Conservation (phyloP, 2,113 vertebrate species). For the Bothrops jararaca region DNA sequence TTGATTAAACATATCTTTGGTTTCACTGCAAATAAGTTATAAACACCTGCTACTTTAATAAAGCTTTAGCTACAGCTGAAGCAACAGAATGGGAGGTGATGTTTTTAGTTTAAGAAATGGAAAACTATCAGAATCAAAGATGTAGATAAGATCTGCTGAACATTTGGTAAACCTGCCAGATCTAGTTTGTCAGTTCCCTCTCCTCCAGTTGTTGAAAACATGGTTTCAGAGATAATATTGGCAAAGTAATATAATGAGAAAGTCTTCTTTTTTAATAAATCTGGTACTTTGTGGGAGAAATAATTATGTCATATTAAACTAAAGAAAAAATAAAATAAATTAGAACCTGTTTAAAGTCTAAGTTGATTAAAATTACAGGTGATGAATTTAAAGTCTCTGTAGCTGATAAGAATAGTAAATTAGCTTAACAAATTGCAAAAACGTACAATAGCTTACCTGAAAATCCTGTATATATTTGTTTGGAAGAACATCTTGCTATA, state of each 20-base stretch:
- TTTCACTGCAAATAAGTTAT: conserved; percentile 42
- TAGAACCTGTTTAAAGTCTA: neutral
- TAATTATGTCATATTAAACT: neutral
- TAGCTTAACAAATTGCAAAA: neutral
- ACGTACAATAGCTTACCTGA: neutral
- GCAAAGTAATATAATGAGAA: neutral
- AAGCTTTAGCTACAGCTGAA: conserved; percentile 29
- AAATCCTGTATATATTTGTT: neutral
- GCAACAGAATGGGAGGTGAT: neutral
- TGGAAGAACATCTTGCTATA: neutral
- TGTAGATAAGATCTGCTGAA: conserved; percentile 41
- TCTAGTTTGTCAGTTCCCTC: conserved; percentile 19
- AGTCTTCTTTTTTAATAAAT: neutral
- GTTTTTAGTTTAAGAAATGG: conserved; percentile 29
- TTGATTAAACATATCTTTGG: conserved; percentile 40
- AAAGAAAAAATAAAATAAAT: neutral
- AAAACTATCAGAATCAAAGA: conserved; percentile 43
- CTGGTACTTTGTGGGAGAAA: neutral
- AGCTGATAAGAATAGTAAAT: neutral
- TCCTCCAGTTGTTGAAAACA: conserved; percentile 20
- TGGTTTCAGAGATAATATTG: conserved; percentile 9
- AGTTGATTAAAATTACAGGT: neutral
- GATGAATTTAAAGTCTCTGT: neutral
- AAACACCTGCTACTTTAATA: conserved; percentile 31
- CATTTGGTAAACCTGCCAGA: conserved; percentile 44